Base-by-base conservation (phyloP, 2,797 vertebrate species). In the Diglossa cyanea region DNA sequence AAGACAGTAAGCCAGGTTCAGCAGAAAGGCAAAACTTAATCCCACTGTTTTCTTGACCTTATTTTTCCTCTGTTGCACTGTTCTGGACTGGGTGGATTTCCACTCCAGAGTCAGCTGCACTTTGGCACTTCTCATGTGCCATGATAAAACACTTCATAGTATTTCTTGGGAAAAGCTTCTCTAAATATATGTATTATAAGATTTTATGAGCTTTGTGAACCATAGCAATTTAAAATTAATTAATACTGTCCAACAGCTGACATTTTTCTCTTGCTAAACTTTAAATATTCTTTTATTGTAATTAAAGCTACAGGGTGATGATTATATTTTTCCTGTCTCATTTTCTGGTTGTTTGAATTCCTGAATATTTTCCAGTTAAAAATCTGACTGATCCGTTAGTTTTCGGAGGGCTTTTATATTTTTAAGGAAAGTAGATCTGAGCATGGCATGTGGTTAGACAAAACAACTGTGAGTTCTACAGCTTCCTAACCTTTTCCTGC, bases 21-120 rank as follows among this genome's bases (percentile, higher is more conserved):
- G 62, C 67, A 75, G 54, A 78, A 81, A 88, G 87, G 57, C 78
- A 86, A 62, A 96, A 90, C 58, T 77, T 88, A 81, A 88, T 78
- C 82, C 62, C 33, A 17, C 67, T 96, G 75, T 91, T 96, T 78
- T 92, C 70, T 53, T 96, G 94, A 88, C 85, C 85, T 91, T 86
- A 10, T 81, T 97, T 94, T 94, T 90, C 68, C 55, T 72, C 87
- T 78, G 78, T 35, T 77, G 25, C n/a, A 48, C 81, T 71, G 71
- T 47, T 93, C 85, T 92, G 88, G 68, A 18, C 86, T 31, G 13
- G 47, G 63, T 92, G 74, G 55, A 44, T 63, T 95, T 81, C 37
- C 48, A 47, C 30, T 75, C 17, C 6, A 8, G 80, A 94, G 48
- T 79, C 93, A 88, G 70, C 47, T 84, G 71, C 88, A 71, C 86